A percentile compares a stretch with the other conserved stretches of the same genome.
phyloP scores from a whole-genome alignment of 2,888 invertebrate species.

The Thera britannica region DNA sequence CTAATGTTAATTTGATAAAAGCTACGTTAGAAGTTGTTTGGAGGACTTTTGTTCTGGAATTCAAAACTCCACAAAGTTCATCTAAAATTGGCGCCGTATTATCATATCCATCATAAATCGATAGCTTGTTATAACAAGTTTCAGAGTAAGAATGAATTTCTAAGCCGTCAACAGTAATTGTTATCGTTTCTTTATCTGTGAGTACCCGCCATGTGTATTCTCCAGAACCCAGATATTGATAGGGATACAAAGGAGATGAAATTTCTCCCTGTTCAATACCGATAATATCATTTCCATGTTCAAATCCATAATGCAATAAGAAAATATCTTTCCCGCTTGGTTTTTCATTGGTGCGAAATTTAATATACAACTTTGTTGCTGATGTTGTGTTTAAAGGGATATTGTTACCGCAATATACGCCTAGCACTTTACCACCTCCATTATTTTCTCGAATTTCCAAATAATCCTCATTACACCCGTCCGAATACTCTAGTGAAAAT shows the following conservation, averaged over 20 bases:
- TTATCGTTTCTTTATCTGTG: conserved; percentile 50
- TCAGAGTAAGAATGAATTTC: conserved; percentile 63
- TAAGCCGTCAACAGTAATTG: conserved; percentile 55
- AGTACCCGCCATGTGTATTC: conserved; percentile 89
- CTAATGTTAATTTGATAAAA: conserved; percentile 82
- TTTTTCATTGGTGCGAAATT: conserved; percentile 88
- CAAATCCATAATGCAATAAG: conserved; percentile 88
- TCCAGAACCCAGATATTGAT: conserved; percentile 67
- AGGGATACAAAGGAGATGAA: conserved; percentile 92
- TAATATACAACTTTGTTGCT: conserved; percentile 87
- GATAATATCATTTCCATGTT: conserved; percentile 88
- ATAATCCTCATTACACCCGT: conserved; percentile 93
- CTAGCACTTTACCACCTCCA: conserved; percentile 86
- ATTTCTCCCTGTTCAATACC: conserved; percentile 87
- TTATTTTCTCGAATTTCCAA: conserved; percentile 91
- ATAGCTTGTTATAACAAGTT: conserved; percentile 62
- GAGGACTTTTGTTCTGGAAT: conserved; percentile 50
- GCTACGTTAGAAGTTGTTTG: conserved; percentile 87
- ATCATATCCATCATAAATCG: conserved; percentile 91
- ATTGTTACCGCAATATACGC: conserved; percentile 88
- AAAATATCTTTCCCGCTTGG: conserved; percentile 88
- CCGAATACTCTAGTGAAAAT: conserved; percentile 89
- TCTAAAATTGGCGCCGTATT: conserved; percentile 84
- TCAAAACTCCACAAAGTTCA: conserved; percentile 81
- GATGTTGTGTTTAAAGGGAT: conserved; percentile 86